A percentile compares a stretch with the other conserved stretches of the same genome.
These are phyloP conservation scores for Luffia ferchaultella DNA, from an alignment of 2,888 invertebrate genomes.

Conservation along the genomic window DNA sequence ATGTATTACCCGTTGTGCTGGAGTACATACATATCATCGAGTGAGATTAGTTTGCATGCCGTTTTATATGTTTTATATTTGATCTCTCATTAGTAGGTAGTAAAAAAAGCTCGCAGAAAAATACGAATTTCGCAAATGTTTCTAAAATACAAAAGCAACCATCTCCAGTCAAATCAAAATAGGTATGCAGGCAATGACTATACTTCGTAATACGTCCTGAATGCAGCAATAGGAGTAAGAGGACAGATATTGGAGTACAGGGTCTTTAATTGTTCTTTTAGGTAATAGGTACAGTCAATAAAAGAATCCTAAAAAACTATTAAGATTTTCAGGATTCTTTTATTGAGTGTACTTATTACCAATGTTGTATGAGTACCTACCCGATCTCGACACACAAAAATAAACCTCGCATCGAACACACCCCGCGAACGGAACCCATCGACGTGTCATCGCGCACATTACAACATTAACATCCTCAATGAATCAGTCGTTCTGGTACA, in stretches of 20 bases:
- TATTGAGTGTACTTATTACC: constrained; percentile 1
- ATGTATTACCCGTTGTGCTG: not conserved
- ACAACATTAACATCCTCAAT: constrained; percentile 12
- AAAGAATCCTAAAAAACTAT: not conserved
- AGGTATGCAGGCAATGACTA: not conserved
- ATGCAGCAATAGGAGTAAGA: not conserved
- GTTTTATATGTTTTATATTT: no score
- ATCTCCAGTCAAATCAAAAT: no score
- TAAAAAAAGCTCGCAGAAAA: no score
- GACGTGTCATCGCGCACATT: constrained; percentile 21
- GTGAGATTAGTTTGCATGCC: no score
- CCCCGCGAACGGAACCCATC: constrained; percentile 17
- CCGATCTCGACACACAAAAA: constrained; percentile 24
- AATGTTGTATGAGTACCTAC: constrained; percentile 3
- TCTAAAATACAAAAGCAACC: no score
- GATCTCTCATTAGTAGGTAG: no score
- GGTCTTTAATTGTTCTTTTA: not conserved
- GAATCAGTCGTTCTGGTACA: constrained; percentile 18
- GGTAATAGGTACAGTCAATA: not conserved
- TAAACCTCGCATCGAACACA: constrained; percentile 18
- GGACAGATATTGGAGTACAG: not conserved
- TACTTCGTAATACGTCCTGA: not conserved
- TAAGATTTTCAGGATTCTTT: not conserved
- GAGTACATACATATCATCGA: no score
- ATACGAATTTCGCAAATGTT: no score